Evolutionary conservation across 2,888 invertebrate species (phyloP).

Genomic region (Acrocyrtus sp.): DNA sequence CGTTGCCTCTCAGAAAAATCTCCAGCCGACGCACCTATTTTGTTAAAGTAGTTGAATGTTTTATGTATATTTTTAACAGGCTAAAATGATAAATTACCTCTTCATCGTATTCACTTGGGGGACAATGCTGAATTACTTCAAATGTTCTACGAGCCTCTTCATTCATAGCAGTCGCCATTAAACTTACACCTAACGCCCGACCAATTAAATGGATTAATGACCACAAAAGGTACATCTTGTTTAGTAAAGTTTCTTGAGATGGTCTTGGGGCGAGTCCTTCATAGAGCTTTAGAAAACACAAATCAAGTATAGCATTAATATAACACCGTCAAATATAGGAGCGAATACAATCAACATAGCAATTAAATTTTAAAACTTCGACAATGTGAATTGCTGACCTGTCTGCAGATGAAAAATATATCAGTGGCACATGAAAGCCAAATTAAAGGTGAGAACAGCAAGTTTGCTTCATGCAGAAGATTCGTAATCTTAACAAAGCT

Average conservation of each 20-base stretch:
- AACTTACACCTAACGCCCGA: constrained; percentile 55
- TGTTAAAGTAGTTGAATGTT: too few species aligned
- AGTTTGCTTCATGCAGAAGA: constrained; percentile 53
- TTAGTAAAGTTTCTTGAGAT: constrained; percentile 10
- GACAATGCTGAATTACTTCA: constrained; percentile 54
- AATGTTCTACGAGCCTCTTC: constrained; percentile 54
- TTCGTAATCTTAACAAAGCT: constrained; percentile 50
- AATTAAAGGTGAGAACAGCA: constrained; percentile 54
- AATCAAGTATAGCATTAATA: background rate
- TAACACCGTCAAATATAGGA: too few species aligned
- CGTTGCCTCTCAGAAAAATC: constrained; percentile 44
- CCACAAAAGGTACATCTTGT: constrained; percentile 57
- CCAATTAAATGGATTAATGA: constrained; percentile 56
- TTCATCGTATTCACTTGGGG: constrained; percentile 55
- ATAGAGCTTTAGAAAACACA: constrained; percentile 53
- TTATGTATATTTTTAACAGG: too few species aligned
- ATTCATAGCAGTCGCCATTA: constrained; percentile 55
- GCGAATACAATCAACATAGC: background rate
- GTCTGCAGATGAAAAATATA: constrained; percentile 62
- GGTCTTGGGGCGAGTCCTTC: constrained; percentile 45
- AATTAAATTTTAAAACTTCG: background rate
- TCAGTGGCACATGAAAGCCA: constrained; percentile 61
- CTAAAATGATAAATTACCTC: too few species aligned
- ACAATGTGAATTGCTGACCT: constrained; percentile 44
- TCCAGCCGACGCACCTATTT: constrained; percentile 59